Base-by-base conservation (phyloP, 2,888 invertebrate genomes). In the Xestoiulus laeticollis region DNA sequence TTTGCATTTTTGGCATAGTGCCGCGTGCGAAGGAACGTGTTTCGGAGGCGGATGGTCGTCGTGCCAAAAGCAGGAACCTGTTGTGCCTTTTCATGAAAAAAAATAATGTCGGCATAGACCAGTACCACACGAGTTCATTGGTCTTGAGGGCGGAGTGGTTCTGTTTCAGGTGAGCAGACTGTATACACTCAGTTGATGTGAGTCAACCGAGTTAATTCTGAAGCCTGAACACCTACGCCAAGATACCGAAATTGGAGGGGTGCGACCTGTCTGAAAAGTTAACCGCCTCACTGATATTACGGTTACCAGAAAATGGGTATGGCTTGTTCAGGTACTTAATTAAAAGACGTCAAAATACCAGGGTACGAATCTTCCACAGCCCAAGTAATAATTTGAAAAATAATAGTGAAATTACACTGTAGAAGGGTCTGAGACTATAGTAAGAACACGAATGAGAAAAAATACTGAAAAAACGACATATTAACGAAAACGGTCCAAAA, bases 121-220 rank as follows among this genome's bases (percentile, higher is more conserved):
- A 22, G 68, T 68, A 68, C 68, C 68, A 68, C 68, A 68, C 68
- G 68, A n/a, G 68, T 68, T 68, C 68, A 68, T 68, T 26, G 68
- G 68, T 68, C 68, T 68, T 26, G 59, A 68, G 68, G 68, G 68
- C n/a, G 68, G 68, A n/a, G 6, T 12, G 26, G n/a, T 59, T 59
- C 59, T 68, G 68, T 68, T 26, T 68, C 68, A 68, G 68, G 68
- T 68, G 22, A 22, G 68, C 68, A 68, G 68, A 68, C 68, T 68
- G 68, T 68, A n/a, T 68, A 68, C 59, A 8, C 16, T 10, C 26
- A 68, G 68, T 22, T 1, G 68, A 68, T 26, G 68, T 22, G 26
- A 68, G 68, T 68, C 68, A 68, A 59, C 19, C n/a, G n/a, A n/a
- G 59, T 6, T 59, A 19, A 68, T 68, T 22, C 68, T 68, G 68